Conservation (phyloP, 2,797 vertebrate species). For the Tenualosa ilisha region DNA sequence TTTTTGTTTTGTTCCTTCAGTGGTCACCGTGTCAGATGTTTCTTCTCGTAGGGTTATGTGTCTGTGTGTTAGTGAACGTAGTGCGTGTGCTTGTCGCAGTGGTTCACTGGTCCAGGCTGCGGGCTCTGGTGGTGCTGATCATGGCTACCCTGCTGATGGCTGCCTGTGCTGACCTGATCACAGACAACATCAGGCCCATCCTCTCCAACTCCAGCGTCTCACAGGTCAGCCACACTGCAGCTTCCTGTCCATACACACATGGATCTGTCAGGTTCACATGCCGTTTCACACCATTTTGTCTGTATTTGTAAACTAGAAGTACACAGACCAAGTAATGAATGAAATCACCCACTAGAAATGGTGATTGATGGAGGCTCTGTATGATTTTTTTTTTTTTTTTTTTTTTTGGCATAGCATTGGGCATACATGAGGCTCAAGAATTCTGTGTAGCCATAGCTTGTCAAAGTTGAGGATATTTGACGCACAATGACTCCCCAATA, state of each 20-base stretch:
- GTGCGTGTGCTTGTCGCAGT: slow-evolving; percentile 58
- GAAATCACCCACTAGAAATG: too few relatives aligned
- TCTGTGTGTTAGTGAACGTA: slow-evolving; percentile 40
- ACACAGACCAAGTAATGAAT: too few relatives aligned
- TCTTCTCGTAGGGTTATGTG: not conserved
- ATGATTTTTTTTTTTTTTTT: not conserved
- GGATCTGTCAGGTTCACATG: too few relatives aligned
- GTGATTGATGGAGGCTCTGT: too few relatives aligned
- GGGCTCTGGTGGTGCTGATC: slow-evolving; percentile 75
- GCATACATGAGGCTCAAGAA: not conserved
- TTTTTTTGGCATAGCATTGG: not conserved
- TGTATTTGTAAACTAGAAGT: too few relatives aligned
- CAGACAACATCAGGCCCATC: slow-evolving; percentile 86
- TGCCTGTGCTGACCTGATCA: slow-evolving; percentile 86
- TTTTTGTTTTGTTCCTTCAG: slow-evolving; percentile 6
- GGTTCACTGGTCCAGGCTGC: slow-evolving; percentile 80
- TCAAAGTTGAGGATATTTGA: not conserved
- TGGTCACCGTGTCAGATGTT: slow-evolving; percentile 11
- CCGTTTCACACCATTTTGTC: too few relatives aligned
- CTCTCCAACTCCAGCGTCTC: slow-evolving; percentile 78
- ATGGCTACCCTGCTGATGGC: slow-evolving; percentile 84
- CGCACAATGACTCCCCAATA: not conserved
- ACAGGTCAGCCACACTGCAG: slow-evolving; percentile 67
- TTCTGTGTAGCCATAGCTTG: not conserved
- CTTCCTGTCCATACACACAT: too few relatives aligned